Evolutionary conservation across 2,888 invertebrate species (phyloP).

Genomic region (Ryuthela nishihirai): DNA sequence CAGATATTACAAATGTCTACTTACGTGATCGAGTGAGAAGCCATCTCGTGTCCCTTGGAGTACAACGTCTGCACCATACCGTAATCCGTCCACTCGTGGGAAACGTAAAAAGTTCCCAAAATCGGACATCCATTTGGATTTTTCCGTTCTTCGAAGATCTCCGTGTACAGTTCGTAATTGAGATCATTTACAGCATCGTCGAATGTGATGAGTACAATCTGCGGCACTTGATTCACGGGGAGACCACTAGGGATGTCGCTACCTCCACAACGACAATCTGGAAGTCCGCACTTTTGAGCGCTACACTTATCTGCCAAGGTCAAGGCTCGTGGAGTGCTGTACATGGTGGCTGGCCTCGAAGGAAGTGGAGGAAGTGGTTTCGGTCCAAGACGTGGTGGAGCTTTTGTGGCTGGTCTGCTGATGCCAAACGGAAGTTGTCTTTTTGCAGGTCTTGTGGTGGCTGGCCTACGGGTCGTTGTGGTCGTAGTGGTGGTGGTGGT

Average conservation of each 20-base stretch:
- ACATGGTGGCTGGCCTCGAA: conserved; percentile 34
- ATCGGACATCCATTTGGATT: conserved; percentile 57
- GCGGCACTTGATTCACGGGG: conserved; percentile 77
- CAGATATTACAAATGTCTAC: conserved; percentile 2
- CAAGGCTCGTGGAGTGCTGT: conserved; percentile 41
- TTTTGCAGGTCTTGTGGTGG: conserved; percentile 19
- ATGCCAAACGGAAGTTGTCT: conserved; percentile 24
- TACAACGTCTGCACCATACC: conserved; percentile 95
- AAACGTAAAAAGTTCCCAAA: conserved; percentile 90
- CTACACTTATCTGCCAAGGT: conserved; percentile 66
- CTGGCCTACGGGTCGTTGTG: conserved; percentile 7
- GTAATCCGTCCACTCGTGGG: conserved; percentile 99
- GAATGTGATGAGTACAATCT: conserved; percentile 87
- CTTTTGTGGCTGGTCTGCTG: conserved; percentile 25
- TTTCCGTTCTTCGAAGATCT: conserved; percentile 50
- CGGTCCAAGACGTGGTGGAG: conserved; percentile 15
- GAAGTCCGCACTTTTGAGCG: conserved; percentile 80
- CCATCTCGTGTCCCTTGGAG: conserved; percentile 92
- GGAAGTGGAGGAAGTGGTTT: conserved; percentile 24
- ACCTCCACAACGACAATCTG: conserved; percentile 88
- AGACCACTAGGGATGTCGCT: conserved; percentile 82
- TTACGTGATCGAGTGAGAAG: conserved; percentile 81
- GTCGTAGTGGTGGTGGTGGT: not conserved
- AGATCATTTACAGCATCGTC: conserved; percentile 93
- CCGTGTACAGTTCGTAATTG: conserved; percentile 84